These are phyloP conservation scores for Cyprinus carpio DNA, from an alignment of 2,113 vertebrate species.

Conservation along the genomic window DNA sequence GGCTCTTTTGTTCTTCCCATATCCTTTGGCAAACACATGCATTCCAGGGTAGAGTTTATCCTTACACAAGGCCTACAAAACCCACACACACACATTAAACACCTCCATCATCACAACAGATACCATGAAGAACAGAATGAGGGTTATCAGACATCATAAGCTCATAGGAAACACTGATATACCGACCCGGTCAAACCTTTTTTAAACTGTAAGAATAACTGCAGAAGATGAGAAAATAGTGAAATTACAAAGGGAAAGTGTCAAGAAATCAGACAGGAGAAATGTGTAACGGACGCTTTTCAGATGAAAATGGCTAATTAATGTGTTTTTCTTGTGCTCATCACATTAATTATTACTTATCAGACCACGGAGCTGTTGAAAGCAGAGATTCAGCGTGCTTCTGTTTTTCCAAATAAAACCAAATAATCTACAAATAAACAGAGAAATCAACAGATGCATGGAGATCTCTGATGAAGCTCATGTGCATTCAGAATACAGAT, in stretches of 20 bases:
- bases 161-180: too few species aligned
- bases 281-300: not conserved
- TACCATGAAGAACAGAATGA: too few species aligned
- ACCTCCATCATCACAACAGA: not conserved
- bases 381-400: not conserved
- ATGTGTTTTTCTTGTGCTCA: not conserved
- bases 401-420: not conserved
- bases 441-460: too few species aligned
- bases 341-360: not conserved
- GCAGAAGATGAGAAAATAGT: too few species aligned
- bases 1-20: constrained; percentile 97
- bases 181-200: too few species aligned
- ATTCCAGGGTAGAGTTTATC: constrained; percentile 97
- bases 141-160: too few species aligned
- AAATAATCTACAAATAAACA: not conserved
- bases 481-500: too few species aligned
- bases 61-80: constrained; percentile 88
- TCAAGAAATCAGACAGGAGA: not conserved
- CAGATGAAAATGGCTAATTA: not conserved
- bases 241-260: not conserved
- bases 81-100: not conserved
- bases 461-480: too few species aligned
- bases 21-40: constrained; percentile 91
- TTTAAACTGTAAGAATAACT: not conserved
- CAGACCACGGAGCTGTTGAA: not conserved